Evolutionary conservation across 2,888 invertebrate genomes (phyloP), one percentile per base, ranked within the genome.

Genomic region (Lottia scabra): DNA sequence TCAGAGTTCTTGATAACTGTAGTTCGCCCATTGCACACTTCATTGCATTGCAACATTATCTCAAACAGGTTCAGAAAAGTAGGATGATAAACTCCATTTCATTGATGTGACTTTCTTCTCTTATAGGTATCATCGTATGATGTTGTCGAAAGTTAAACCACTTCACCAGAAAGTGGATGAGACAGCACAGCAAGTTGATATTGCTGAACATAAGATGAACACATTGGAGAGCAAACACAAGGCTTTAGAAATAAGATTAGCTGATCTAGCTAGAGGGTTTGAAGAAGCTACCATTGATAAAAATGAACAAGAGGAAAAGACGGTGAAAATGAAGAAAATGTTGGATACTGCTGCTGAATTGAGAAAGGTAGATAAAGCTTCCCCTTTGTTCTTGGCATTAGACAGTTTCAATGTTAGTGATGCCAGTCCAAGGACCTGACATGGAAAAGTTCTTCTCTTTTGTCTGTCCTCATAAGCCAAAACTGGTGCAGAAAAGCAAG

Each of bases 211-310:
- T 75, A 88, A 85, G 73, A 88, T 89, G 88, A 83, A 81, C 27
- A 83, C 84, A 0, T 83, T 90, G 64, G 88, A 88, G 70, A 87
- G 84, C 73, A 90, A 89, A 73, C 79, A 87, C 67, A 87, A 86
- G 85, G 84, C 83, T 13, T 79, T 89, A 45, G 88, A 89, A 69
- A 83, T 87, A 0, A 78, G 89, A 72, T 81, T 89, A 46, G 80
- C 84, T 6, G 89, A 88, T 67, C 80, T 89, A 45, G 88, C 88
- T 1, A 81, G 83, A 68, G 87, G 87, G 1, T 89, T 89, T 82
- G 89, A 89, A 77, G 89, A 89, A 75, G 89, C 89, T 0, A 89
- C 89, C 0, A 88, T 89, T 65, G 89, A 89, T 78, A 89, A 89
- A 74, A 89, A 88, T 76, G 86, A 89, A 66, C 89, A 89, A 76